A percentile compares a stretch with the other conserved stretches of the same genome.
Conservation (phyloP, 2,888 invertebrate genomes). For the Corythucha ciliata region DNA sequence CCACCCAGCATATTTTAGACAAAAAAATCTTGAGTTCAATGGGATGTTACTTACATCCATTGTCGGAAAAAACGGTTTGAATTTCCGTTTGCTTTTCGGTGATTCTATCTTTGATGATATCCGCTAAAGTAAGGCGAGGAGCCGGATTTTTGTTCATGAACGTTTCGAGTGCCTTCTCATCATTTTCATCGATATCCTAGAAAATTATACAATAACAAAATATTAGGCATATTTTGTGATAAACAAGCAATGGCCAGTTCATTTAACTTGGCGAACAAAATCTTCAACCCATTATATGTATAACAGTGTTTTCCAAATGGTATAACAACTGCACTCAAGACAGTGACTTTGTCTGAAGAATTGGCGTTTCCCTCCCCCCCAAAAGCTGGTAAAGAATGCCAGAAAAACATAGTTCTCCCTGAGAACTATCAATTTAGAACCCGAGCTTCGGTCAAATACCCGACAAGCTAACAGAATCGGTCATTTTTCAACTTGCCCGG, state of each 20-base stretch:
- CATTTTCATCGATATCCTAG: conserved; percentile 74
- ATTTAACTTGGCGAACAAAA: too few species aligned
- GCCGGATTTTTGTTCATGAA: conserved; percentile 62
- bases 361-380: too few species aligned
- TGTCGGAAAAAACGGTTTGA: conserved; percentile 74
- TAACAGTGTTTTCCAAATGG: too few species aligned
- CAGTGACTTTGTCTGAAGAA: too few species aligned
- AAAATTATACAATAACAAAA: conserved; percentile 19
- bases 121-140: conserved; percentile 67
- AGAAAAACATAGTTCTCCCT: too few species aligned
- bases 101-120: conserved; percentile 86
- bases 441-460: too few species aligned
- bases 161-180: conserved; percentile 74
- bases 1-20: not conserved
- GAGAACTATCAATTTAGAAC: too few species aligned
- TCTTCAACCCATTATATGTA: too few species aligned
- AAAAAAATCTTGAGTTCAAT: not conserved
- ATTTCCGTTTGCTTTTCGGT: conserved; percentile 87
- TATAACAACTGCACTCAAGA: too few species aligned
- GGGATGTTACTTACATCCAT: conserved; percentile 42
- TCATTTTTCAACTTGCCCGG: too few species aligned
- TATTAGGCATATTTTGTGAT: not conserved
- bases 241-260: not conserved
- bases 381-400: too few species aligned
- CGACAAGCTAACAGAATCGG: too few species aligned